Conservation (phyloP, 2,888 invertebrate genomes). For the Sthenelais limicola region DNA sequence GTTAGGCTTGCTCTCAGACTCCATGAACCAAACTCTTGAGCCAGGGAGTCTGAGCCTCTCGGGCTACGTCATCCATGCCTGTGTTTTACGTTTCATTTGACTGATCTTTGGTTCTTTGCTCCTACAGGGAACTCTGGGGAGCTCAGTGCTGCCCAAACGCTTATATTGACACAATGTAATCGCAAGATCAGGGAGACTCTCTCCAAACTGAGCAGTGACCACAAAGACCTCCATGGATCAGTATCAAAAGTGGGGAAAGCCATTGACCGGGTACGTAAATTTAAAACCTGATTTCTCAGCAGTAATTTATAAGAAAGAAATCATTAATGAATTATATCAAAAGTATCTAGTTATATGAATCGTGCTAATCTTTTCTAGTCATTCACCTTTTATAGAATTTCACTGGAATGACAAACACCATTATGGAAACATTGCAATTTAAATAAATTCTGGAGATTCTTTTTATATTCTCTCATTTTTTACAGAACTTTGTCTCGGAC, state of each 20-base stretch:
- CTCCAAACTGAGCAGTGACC: constrained; percentile 78
- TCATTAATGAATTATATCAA: no score
- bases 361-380: no score
- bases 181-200: constrained; percentile 86
- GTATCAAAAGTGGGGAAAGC: constrained; percentile 96
- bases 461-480: constrained; percentile 47
- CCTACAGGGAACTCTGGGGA: constrained; percentile 57
- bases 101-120: constrained; percentile 9
- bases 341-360: no score
- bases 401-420: no score
- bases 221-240: constrained; percentile 83
- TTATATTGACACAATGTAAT: constrained; percentile 81
- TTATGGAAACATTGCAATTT: no score
- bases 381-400: no score
- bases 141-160: constrained; percentile 80
- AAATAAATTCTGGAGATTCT: no score
- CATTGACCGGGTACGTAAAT: constrained; percentile 82
- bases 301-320: not conserved
- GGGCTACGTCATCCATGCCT: no score
- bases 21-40: no score
- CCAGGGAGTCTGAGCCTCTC: no score
- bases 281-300: not conserved
- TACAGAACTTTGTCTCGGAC: constrained; percentile 89
- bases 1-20: no score
- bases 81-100: no score